These are phyloP conservation scores for Cryptotermes secundus DNA, from an alignment of 1,140 invertebrate species.

Conservation along the genomic window DNA sequence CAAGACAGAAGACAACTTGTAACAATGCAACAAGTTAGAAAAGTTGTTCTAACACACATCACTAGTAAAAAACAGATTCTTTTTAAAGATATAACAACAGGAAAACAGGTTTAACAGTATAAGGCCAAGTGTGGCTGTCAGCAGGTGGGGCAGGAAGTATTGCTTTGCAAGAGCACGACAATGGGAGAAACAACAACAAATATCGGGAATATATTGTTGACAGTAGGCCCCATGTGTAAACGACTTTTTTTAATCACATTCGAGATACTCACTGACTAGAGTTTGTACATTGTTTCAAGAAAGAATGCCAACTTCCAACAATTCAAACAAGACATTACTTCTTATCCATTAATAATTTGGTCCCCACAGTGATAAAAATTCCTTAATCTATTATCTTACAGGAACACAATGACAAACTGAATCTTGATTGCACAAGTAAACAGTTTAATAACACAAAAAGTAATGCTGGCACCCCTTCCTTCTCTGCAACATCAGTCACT, in stretches of 20 bases:
- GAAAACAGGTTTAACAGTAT: background rate
- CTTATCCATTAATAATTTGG: background rate
- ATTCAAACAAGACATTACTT: background rate
- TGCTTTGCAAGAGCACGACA: background rate
- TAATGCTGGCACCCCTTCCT: background rate
- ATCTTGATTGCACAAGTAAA: too few species aligned
- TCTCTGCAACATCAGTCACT: background rate
- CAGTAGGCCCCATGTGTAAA: background rate
- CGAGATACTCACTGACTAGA: background rate
- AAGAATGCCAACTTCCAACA: conserved; percentile 1
- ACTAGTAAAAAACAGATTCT: too few species aligned
- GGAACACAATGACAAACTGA: background rate
- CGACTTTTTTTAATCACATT: background rate
- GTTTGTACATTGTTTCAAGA: background rate
- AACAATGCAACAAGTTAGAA: conserved; percentile 13
- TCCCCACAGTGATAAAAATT: background rate
- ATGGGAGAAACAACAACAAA: background rate
- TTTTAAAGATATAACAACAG: background rate
- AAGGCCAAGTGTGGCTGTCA: background rate
- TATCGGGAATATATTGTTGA: background rate
- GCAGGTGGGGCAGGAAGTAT: background rate
- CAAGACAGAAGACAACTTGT: conserved; percentile 10
- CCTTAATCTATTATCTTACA: background rate
- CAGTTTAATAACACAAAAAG: background rate
- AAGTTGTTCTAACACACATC: background rate